phyloP scores from a whole-genome alignment of 2,888 invertebrate species.

The Synergus japonicus region DNA sequence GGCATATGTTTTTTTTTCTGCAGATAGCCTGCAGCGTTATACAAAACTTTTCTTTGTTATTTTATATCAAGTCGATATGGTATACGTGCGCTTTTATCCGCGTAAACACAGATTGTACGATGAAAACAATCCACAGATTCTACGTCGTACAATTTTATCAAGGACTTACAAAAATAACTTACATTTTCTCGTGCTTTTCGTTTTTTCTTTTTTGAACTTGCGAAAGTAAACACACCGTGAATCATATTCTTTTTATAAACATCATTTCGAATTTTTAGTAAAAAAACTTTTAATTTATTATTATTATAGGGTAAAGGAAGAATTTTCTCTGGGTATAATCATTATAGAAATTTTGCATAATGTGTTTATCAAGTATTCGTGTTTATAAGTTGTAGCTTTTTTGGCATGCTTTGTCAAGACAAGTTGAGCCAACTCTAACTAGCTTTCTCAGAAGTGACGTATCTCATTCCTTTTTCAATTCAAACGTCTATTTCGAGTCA shows the following conservation, averaged over 20 bases:
- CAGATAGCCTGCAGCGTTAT: not conserved
- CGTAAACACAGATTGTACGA: constrained; percentile 15
- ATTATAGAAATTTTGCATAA: not conserved
- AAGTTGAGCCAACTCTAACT: constrained; percentile 5
- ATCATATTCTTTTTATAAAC: not conserved
- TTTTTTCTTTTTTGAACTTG: not conserved
- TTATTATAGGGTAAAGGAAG: not conserved
- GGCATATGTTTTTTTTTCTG: not conserved
- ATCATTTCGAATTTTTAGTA: not conserved
- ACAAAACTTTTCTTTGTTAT: not conserved
- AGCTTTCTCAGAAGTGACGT: constrained; percentile 1
- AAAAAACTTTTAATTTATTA: no score
- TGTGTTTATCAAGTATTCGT: not conserved
- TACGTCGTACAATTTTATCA: constrained; percentile 22
- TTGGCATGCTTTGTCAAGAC: not conserved
- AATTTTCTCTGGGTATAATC: not conserved
- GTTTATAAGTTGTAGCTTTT: not conserved
- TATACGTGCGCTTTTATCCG: not conserved
- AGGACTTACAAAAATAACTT: constrained; percentile 4
- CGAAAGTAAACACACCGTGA: not conserved
- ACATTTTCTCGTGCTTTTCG: not conserved
- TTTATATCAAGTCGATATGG: not conserved
- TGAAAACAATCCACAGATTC: not conserved
- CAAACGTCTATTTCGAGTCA: constrained; percentile 29
- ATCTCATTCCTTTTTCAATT: constrained; percentile 37